phyloP scores from a whole-genome alignment of 2,888 invertebrate species.

The Gonocerus acuteangulatus region DNA sequence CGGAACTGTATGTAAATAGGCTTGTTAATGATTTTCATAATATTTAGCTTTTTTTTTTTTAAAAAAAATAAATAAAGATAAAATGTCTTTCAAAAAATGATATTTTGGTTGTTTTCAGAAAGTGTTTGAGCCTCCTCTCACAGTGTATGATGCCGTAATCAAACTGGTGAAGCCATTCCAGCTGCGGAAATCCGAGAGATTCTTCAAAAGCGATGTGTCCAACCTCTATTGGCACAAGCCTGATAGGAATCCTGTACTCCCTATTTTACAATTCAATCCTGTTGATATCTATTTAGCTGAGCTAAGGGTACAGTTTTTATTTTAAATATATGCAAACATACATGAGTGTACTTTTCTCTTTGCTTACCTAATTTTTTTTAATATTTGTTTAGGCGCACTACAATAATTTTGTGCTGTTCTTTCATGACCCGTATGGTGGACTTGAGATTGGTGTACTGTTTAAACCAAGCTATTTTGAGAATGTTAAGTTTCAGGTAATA shows the following conservation, averaged over 20 bases:
- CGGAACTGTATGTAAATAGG: too few species aligned
- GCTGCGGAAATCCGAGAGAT: conserved; percentile 30
- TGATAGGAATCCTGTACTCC: conserved; percentile 41
- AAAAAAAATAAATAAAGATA: too few species aligned
- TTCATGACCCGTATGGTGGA: conserved; percentile 84
- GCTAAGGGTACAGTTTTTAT: conserved; percentile 54
- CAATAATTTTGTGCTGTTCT: conserved; percentile 74
- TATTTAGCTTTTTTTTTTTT: too few species aligned
- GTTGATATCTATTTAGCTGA: conserved; percentile 62
- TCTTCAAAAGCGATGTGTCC: not conserved
- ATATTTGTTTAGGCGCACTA: conserved; percentile 54
- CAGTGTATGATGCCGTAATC: conserved; percentile 70
- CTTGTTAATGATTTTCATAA: too few species aligned
- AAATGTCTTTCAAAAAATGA: too few species aligned
- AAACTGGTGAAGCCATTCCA: conserved; percentile 47
- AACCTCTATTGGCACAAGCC: not conserved
- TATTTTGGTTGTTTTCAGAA: conserved; percentile 38
- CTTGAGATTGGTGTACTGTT: conserved; percentile 74
- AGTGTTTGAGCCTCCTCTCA: conserved; percentile 57
- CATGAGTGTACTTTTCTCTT: not conserved
- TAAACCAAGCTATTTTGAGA: conserved; percentile 59
- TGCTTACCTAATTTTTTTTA: conserved; percentile 4
- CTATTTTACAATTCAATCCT: conserved; percentile 70
- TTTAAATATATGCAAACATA: not conserved
- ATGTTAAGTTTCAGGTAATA: conserved; percentile 65